Evolutionary conservation across 2,797 vertebrate genomes (phyloP), one percentile per base, ranked within the genome.

Genomic region (Catostomus latipinnis): DNA sequence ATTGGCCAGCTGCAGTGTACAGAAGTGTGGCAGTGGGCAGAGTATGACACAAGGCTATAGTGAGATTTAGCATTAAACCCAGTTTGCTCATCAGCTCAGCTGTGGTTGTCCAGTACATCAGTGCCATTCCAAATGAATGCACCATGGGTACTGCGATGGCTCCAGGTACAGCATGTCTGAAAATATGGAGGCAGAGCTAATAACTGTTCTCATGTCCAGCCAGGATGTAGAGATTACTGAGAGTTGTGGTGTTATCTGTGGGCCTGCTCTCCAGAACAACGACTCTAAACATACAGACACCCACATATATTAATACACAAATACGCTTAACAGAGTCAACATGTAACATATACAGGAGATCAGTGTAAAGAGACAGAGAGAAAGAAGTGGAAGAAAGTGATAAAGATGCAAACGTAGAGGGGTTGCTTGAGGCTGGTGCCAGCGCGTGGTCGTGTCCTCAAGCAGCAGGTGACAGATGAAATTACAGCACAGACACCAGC

Each of bases 131-230:
- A 54, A 65, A 53, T 71, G 48, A 67, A 57, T 76, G 71, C 76
- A 69, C 54, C 67, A 34, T 45, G 58, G 48, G 66, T 62, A 60
- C 60, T 52, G 78, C 50, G 49, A 73, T 34, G 65, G 74, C 74
- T 71, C 66, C 73, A 14, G 50, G 22, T 71, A 45, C 52, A 77
- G 43, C 46, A 6, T 14, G 74, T 71, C 14, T 8, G 70, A 78
- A 65, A 45, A 67, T 8, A 80, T 70, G 52, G 22, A 9, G 4
- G 22, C 60, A 54, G 62, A 69, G 70, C 95, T 93, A 99, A 95
- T 98, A 99, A 92, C 97, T 99, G 90, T 99, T 99, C 82, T 99
- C 98, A 0, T 99, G 98, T 72, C 98, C 98, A 12, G 98, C 98
- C 91, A 99, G 88, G 87, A 98, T 99, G 94, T 98, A 99, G 83